Base-by-base conservation (phyloP, 2,113 vertebrate species). In the Eretmochelys imbricata region DNA sequence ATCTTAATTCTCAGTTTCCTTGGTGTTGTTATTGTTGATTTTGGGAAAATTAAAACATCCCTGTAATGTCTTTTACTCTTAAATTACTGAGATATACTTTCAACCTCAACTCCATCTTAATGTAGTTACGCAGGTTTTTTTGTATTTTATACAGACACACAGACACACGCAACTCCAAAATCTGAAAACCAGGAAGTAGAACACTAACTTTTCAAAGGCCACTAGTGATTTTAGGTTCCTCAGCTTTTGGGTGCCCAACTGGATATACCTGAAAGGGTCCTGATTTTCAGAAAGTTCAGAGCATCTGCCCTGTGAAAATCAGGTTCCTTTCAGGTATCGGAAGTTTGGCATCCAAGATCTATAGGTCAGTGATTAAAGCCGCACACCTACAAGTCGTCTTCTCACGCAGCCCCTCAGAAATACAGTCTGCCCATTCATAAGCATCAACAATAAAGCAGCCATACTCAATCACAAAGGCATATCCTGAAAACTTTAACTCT, bases 351-450 rank as follows among this genome's bases (percentile, higher is more conserved):
- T 11, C 38, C 38, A 6, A 42, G 38, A 46, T 42, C 72, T 14
- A 48, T 10, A 0, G 55, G 81, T 49, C 10, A 4, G 50, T 11
- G 24, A 0, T 2, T 29, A 20, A 55, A 82, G 54, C 75, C 55
- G 0, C 3, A 31, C 3, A 10, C 29, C 65, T 79, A 25, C 0
- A 10, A 53, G 35, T 0, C 0, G 1, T 38, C 81, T 78, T 78
- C 42, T 9, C 57, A 51, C 50, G 3, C 0, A 0, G 87, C 85
- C 69, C 79, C 84, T 88, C 82, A 11, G 54, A 29, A 10, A 50
- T 13, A 46, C 4, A 10, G 19, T 86, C 2, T 2, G 12, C 35
- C 12, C 62, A 87, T 79, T 82, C 53, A 54, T 54, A 54, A 54
- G 53, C 53, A 54, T 80, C 80, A 65, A 1, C 42, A 25, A 42